Conservation (phyloP, 2,113 vertebrate species). For the Arothron firmamentum region DNA sequence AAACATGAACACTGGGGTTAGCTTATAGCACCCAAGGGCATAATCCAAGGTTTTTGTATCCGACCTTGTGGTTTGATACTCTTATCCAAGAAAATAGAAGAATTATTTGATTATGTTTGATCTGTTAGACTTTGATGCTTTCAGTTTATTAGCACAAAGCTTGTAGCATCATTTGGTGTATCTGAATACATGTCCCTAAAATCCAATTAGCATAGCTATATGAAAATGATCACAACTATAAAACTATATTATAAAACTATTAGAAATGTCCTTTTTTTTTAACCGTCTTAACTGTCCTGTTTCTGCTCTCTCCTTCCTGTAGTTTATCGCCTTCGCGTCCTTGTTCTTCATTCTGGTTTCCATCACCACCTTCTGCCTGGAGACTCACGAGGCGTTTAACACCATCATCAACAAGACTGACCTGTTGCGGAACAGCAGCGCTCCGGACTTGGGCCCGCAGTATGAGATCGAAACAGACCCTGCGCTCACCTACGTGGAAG, state of each 20-base stretch:
- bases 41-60: too few species aligned
- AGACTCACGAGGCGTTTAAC: conserved; percentile 98
- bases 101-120: too few species aligned
- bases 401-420: conserved; percentile 97
- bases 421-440: conserved; percentile 73
- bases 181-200: too few species aligned
- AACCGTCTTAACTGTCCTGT: neutral
- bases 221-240: too few species aligned
- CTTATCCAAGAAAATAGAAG: too few species aligned
- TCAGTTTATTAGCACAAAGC: too few species aligned
- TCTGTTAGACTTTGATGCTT: too few species aligned
- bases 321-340: conserved; percentile 97
- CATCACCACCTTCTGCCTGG: conserved; percentile 98
- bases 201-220: too few species aligned
- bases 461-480: conserved; percentile 96
- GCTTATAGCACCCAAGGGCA: conserved; percentile 7
- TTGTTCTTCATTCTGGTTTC: conserved; percentile 99
- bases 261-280: neutral
- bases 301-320: conserved; percentile 36
- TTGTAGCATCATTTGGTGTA: too few species aligned
- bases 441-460: conserved; percentile 77
- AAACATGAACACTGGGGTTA: neutral
- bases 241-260: neutral
- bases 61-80: too few species aligned
- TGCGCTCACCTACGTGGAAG: conserved; percentile 92